Evolutionary conservation across 2,888 invertebrate species (phyloP), one percentile per base, ranked within the genome.

Genomic region (Dilophus febrilis): DNA sequence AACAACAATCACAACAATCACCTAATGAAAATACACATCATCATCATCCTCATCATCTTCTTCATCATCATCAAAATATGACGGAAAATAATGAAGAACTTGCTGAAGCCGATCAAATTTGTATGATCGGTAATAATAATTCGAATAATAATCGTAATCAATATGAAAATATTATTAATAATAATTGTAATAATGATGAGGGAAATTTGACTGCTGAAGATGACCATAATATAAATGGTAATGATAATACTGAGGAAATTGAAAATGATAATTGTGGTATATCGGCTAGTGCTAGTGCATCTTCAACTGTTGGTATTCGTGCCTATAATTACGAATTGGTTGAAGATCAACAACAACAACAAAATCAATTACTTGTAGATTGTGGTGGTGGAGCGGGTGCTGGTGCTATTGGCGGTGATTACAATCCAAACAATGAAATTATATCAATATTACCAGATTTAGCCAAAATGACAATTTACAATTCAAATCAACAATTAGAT

Each of bases 41-140:
- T n/a, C n/a, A n/a, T n/a, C n/a, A n/a, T n/a, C n/a, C n/a, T n/a
- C n/a, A n/a, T n/a, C n/a, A n/a, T n/a, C n/a, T n/a, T n/a, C n/a
- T n/a, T n/a, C n/a, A n/a, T n/a, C n/a, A n/a, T n/a, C n/a, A n/a
- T n/a, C n/a, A n/a, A n/a, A n/a, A n/a, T n/a, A 76, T 31, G 31
- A 31, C 47, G n/a, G n/a, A n/a, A n/a, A n/a, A n/a, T n/a, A 59
- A 84, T 54, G 81, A 75, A 19, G 84, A 84, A 53, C 61, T 84
- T 46, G 82, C 83, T 0, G 84, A 84, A 59, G 83, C 83, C 10
- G 84, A 84, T 63, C 83, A 83, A 58, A 77, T 77, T 39, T 69
- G 77, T 40, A 34, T 27, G 14, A 18, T 17, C 18, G 34, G 16
- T 10, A 29, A 34, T 6, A 18, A 19, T 18, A 19, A 34, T 19